Base-by-base conservation (phyloP, 2,888 invertebrate species). In the Patella depressa region DNA sequence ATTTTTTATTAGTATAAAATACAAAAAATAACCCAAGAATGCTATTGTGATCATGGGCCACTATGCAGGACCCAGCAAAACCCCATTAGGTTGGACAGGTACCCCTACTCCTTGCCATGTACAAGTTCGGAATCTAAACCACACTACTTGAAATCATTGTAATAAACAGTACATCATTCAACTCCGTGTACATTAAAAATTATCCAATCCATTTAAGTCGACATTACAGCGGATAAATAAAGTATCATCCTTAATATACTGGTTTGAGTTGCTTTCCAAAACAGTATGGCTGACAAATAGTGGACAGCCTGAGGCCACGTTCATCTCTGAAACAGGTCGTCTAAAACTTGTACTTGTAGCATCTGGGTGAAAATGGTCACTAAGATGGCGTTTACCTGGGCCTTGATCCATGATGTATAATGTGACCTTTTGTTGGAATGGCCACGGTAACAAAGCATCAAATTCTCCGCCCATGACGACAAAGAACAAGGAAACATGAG, bases 401-500 rank as follows among this genome's bases (percentile, higher is more conserved):
- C 86, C 84, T 80, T 90, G 90, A 77, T 90, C 89, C 59, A 90
- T 73, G 45, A 91, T 78, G 74, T 84, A 87, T 82, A 91, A 81
- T 1, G 89, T 89, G 3, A 91, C 88, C 78, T 85, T 88, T 78
- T 87, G 87, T 34, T 85, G 81, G 79, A 90, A 90, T 0, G 90
- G 90, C 90, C 90, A 90, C 19, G 80, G 80, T 17, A 90, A 82
- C 53, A 90, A 78, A 12, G 88, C 87, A 82, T 90, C 90, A 77
- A 86, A 89, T 19, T 89, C 89, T 2, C 90, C 90, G 73, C 85
- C 80, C 88, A 90, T 88, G n/a, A 90, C 78, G 9, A 90, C 89
- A 81, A 90, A 90, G 84, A 90, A 90, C 19, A 90, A 80, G 1
- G 89, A 89, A 80, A 90, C 74, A 79, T 90, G 88, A 2, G 85